These are phyloP conservation scores for Clostera curtula DNA, from an alignment of 2,888 invertebrate species.

Conservation along the genomic window DNA sequence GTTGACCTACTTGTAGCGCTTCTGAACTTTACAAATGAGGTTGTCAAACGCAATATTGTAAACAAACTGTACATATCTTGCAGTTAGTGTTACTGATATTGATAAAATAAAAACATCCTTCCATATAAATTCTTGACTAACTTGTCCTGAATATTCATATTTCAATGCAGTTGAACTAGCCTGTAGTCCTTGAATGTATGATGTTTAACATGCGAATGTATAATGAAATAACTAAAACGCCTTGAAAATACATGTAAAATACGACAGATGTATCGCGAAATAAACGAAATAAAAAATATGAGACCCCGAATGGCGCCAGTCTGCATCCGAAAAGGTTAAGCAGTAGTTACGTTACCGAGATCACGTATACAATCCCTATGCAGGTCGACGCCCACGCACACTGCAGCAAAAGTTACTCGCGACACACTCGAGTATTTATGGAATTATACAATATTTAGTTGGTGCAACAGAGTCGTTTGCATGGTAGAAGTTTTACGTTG, in stretches of 20 bases:
- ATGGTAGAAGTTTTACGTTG: conserved; percentile 5
- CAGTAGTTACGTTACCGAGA: conserved; percentile 12
- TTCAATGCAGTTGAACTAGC: no score
- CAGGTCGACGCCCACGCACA: conserved; percentile 13
- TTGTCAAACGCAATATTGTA: no score
- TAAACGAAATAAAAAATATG: conserved; percentile 7
- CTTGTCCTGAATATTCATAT: no score
- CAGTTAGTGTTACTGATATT: no score
- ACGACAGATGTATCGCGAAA: no score
- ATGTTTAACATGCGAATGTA: no score
- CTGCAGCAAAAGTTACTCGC: conserved; percentile 13
- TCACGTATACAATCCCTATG: conserved; percentile 22
- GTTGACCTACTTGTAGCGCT: conserved; percentile 11
- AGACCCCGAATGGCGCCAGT: conserved; percentile 8
- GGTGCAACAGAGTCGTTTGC: conserved; percentile 7
- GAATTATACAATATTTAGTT: conserved; percentile 3
- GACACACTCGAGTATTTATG: conserved; percentile 13
- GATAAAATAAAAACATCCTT: no score
- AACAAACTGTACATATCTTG: no score
- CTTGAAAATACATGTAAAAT: no score
- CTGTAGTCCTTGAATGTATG: no score
- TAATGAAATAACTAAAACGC: no score
- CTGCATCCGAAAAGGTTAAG: conserved; percentile 6
- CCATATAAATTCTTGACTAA: no score
- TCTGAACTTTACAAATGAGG: conserved; percentile 15